phyloP scores from a whole-genome alignment of 1,140 invertebrate species.

The Pantala flavescens region DNA sequence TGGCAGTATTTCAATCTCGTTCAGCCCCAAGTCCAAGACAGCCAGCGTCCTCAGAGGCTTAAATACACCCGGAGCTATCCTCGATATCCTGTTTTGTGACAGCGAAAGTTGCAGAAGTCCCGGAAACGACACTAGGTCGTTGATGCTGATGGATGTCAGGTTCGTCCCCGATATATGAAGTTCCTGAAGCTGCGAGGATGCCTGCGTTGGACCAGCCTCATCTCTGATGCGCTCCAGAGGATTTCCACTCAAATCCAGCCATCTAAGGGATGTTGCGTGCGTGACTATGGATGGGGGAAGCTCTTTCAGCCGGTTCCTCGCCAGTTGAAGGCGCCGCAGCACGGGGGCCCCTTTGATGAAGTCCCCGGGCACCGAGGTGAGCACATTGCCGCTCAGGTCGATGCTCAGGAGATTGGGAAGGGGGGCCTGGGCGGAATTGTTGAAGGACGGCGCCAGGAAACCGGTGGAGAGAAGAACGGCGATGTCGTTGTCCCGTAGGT shows the following conservation, averaged over 20 bases:
- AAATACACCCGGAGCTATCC: slow-evolving; percentile 77
- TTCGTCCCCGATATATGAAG: slow-evolving; percentile 73
- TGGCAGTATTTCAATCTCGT: slow-evolving; percentile 73
- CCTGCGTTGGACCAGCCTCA: slow-evolving; percentile 41
- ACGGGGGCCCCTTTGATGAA: slow-evolving; percentile 62
- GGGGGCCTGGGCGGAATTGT: slow-evolving; percentile 58
- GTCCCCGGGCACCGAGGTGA: slow-evolving; percentile 67
- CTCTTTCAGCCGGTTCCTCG: slow-evolving; percentile 67
- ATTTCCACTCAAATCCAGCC: slow-evolving; percentile 73
- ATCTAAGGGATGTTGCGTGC: slow-evolving; percentile 53
- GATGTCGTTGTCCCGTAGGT: slow-evolving; percentile 64
- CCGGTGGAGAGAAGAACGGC: slow-evolving; percentile 28
- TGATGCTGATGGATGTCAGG: slow-evolving; percentile 71
- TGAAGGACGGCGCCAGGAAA: slow-evolving; percentile 38
- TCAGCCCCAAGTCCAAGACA: slow-evolving; percentile 71
- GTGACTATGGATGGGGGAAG: slow-evolving; percentile 71
- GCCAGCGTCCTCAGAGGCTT: slow-evolving; percentile 59
- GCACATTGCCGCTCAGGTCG: slow-evolving; percentile 61
- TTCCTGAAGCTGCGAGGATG: slow-evolving; percentile 50
- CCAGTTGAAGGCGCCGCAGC: slow-evolving; percentile 64
- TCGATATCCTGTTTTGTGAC: slow-evolving; percentile 60
- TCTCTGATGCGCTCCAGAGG: slow-evolving; percentile 61
- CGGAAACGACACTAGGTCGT: slow-evolving; percentile 80
- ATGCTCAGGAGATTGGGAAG: slow-evolving; percentile 42
- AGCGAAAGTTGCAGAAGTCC: slow-evolving; percentile 63